A percentile compares a stretch with the other conserved stretches of the same genome.
These are phyloP conservation scores for Xenus cinereus DNA, from an alignment of 2,113 vertebrate species.

Conservation along the genomic window DNA sequence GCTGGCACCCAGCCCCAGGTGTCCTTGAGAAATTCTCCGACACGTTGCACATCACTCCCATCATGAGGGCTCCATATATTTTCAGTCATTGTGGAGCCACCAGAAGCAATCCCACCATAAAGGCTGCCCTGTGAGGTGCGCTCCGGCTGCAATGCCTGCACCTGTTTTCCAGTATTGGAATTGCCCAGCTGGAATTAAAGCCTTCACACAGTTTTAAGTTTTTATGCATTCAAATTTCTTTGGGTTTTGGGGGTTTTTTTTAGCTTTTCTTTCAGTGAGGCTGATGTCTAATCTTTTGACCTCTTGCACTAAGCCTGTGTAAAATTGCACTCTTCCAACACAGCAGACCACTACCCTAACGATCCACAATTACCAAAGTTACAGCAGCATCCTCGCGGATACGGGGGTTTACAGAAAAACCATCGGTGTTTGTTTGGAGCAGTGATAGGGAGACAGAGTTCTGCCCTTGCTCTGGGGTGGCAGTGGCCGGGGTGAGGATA, in stretches of 20 bases:
- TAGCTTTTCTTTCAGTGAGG: neutral
- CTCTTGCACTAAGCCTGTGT: neutral
- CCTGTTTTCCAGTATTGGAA: neutral
- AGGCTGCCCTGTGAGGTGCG: neutral
- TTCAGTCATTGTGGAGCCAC: neutral
- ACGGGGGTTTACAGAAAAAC: neutral
- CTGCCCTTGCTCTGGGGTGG: neutral
- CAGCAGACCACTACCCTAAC: neutral
- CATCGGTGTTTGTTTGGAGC: neutral
- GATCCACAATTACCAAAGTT: neutral
- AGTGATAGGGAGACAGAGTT: neutral
- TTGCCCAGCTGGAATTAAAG: neutral
- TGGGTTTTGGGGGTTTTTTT: neutral
- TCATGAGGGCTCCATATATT: neutral
- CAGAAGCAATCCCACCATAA: neutral
- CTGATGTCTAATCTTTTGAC: neutral
- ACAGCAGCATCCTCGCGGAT: neutral
- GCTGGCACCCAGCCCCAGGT: neutral
- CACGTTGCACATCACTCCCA: neutral
- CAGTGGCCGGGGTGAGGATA: neutral
- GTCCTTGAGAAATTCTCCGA: neutral
- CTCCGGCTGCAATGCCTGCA: neutral
- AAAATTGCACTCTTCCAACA: neutral
- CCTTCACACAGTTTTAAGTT: neutral
- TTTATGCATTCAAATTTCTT: neutral